Evolutionary conservation across 2,888 invertebrate species (phyloP).

Genomic region (Drosophila putrida): DNA sequence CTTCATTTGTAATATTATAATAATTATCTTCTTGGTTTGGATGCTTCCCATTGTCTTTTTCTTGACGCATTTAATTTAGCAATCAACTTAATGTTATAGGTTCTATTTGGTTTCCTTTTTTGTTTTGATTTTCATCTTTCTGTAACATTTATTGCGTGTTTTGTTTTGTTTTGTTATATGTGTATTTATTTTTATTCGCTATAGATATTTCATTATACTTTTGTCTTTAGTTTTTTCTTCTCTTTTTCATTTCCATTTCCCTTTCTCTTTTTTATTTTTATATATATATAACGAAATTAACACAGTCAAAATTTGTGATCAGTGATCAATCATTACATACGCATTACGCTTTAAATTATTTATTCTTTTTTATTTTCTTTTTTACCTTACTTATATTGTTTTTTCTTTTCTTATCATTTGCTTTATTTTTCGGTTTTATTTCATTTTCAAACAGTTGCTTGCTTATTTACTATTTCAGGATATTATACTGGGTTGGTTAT

Average conservation of each 20-base stretch:
- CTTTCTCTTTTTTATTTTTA: slow-evolving; percentile 49
- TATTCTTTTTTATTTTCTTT: slow-evolving; percentile 37
- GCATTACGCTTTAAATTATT: slow-evolving; percentile 72
- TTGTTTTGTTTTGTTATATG: slow-evolving; percentile 53
- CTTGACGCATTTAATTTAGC: slow-evolving; percentile 67
- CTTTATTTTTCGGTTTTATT: slow-evolving; percentile 25
- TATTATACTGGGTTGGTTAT: slow-evolving; percentile 46
- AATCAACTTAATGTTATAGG: slow-evolving; percentile 82
- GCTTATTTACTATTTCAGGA: slow-evolving; percentile 61
- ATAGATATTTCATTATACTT: slow-evolving; percentile 74
- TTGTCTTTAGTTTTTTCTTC: slow-evolving; percentile 57
- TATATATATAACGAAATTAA: slow-evolving; percentile 85
- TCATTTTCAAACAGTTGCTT: slow-evolving; percentile 58
- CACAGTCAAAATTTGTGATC: slow-evolving; percentile 85
- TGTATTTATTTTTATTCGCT: slow-evolving; percentile 68
- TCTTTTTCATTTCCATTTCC: slow-evolving; percentile 45
- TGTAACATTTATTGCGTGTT: slow-evolving; percentile 76
- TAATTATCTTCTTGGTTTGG: slow-evolving; percentile 74
- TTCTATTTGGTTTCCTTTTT: slow-evolving; percentile 58
- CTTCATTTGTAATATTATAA: slow-evolving; percentile 80
- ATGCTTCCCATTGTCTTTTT: slow-evolving; percentile 55
- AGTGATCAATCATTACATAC: slow-evolving; percentile 84
- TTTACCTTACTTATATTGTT: slow-evolving; percentile 29
- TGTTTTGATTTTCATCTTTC: slow-evolving; percentile 49
- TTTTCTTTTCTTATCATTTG: slow-evolving; percentile 17